Percentiles rank a stretch among this genome's conserved stretches.
Evolutionary conservation across 2,113 vertebrate species (phyloP).

Genomic region (Shinisaurus crocodilurus): DNA sequence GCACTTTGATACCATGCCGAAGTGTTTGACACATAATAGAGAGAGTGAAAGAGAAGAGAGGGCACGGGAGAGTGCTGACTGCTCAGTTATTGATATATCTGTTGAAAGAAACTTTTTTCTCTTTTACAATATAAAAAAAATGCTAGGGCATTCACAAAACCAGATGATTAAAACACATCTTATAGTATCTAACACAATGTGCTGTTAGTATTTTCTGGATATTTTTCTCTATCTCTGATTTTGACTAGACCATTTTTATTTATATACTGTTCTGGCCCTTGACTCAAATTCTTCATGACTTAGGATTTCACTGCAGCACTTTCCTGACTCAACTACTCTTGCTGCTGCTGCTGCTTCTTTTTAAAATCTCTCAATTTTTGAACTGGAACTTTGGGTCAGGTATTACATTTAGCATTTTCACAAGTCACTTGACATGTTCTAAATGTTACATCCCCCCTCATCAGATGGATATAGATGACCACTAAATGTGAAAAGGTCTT

Average conservation of each 20-base stretch:
- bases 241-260: conserved; percentile 36
- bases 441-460: conserved; percentile 33
- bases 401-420: conserved; percentile 29
- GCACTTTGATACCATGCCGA: not conserved
- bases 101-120: not conserved
- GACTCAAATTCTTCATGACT: conserved; percentile 26
- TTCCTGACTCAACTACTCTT: conserved; percentile 41
- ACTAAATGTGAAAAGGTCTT: too few species aligned
- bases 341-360: conserved; percentile 3
- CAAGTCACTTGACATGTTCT: conserved; percentile 7
- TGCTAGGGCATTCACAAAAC: not conserved
- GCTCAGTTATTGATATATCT: not conserved
- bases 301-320: conserved; percentile 39
- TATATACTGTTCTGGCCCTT: conserved; percentile 31
- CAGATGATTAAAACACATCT: not conserved
- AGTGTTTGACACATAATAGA: conserved; percentile 4
- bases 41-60: not conserved
- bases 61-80: not conserved
- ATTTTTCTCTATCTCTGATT: conserved; percentile 35
- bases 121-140: not conserved
- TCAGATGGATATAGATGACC: conserved; percentile 14
- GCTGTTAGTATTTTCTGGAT: conserved; percentile 21
- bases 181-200: conserved; percentile 7
- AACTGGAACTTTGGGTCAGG: conserved; percentile 52
- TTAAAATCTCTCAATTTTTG: conserved; percentile 12